Evolutionary conservation across 2,113 vertebrate genomes (phyloP), one percentile per base, ranked within the genome.

Genomic region (Pimephales promelas): DNA sequence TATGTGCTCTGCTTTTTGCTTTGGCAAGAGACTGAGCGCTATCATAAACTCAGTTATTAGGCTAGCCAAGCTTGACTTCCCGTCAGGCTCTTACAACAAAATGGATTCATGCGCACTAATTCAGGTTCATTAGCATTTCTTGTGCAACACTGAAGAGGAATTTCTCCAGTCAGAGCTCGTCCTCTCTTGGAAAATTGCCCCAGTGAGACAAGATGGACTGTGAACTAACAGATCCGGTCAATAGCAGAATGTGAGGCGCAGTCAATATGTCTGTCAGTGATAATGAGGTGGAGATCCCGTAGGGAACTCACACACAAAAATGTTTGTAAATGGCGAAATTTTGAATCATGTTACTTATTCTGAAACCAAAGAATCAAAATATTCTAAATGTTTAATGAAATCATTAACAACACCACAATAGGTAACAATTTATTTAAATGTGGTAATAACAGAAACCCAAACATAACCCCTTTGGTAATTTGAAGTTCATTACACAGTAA

Each of bases 141-240:
- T 81, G 64, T 70, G 79, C 64, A 81, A 81, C 83, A 52, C 34
- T 7, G 10, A 18, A 22, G 18, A 40, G 62, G 36, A 72, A 61
- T 61, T 70, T 82, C 49, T 85, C 79, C 47, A 70, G 70, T 57
- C 52, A 45, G 75, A 59, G 36, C 22, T 77, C 36, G 31, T 72
- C n/a, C 64, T 84, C 6, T 10, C 83, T 71, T 26, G 64, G 74
- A 78, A 59, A 59, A 71, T 24, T 57, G 68, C 47, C 84, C 40
- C 20, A 22, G 71, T 31, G 52, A 54, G 52, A 45, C 31, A 49
- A 56, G 49, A 82, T 24, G 54, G 56, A 85, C 83, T 81, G 57
- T 79, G 84, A 86, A 78, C 62, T n/a, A 47, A 66, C 71, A 61
- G 68, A 76, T 84, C 40, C 59, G 16, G 34, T 86, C 72, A 88